Conservation (phyloP, 1,140 invertebrate species). For the Apis florea region DNA sequence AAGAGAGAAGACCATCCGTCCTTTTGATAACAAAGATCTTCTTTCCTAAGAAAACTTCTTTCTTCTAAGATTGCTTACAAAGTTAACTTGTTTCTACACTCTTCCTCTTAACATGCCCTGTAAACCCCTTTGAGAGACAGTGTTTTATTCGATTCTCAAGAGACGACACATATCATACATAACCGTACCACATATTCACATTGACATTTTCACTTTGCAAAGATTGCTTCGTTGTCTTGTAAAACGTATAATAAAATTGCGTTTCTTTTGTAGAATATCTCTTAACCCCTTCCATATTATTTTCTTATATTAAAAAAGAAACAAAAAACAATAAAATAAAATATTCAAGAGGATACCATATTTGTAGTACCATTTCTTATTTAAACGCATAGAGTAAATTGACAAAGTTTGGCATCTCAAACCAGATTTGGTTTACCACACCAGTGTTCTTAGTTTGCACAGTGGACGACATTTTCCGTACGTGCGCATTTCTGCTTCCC, state of each 20-base stretch:
- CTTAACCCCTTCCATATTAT: not conserved
- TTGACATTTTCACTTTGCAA: not conserved
- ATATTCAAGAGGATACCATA: too few relatives aligned
- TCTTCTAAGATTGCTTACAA: not conserved
- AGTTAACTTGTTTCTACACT: constrained; percentile 3
- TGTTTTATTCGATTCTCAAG: not conserved
- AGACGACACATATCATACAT: too few relatives aligned
- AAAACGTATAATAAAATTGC: not conserved
- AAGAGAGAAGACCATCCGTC: not conserved
- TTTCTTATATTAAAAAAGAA: too few relatives aligned
- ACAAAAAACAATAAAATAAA: too few relatives aligned
- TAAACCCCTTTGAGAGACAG: not conserved
- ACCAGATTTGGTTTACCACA: not conserved
- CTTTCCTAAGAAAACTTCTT: constrained; percentile 3
- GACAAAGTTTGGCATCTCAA: too few relatives aligned
- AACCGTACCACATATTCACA: not conserved
- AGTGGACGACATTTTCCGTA: constrained; percentile 32
- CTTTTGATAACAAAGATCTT: not conserved
- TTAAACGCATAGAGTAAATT: too few relatives aligned
- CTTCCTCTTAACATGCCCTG: not conserved
- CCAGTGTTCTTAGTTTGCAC: not conserved
- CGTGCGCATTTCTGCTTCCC: not conserved
- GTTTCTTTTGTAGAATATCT: not conserved
- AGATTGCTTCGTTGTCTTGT: too few relatives aligned
- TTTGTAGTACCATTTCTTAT: too few relatives aligned